Evolutionary conservation across 30 jellyfish, hydroid and myxozoan genomes (phyloP).

Genomic region (Rhopilema esculentum): DNA sequence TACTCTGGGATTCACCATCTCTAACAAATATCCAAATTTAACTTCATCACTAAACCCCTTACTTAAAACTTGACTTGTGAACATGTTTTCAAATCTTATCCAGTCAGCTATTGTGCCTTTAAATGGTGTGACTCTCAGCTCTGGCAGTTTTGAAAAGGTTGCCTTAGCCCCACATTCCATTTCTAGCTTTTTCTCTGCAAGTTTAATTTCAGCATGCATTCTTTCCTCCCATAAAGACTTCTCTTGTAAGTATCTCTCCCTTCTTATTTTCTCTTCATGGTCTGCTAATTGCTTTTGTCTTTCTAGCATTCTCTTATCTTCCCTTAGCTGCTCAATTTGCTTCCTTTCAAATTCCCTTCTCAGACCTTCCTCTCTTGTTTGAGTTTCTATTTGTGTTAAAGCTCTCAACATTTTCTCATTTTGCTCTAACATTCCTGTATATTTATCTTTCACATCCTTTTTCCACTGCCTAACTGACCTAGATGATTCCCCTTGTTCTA

Average conservation of each 20-base stretch:
- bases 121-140: conserved; percentile 39
- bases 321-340: conserved; percentile 24
- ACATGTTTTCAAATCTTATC: conserved; percentile 42
- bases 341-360: conserved; percentile 9
- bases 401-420: conserved; percentile 22
- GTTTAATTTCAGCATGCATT: conserved; percentile 1
- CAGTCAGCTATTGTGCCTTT: conserved; percentile 48
- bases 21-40: conserved; percentile 42
- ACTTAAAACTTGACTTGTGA: conserved; percentile 24
- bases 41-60: conserved; percentile 35
- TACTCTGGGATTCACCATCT: conserved; percentile 43
- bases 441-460: conserved; percentile 9
- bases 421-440: conserved; percentile 14
- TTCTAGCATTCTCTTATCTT: conserved; percentile 18
- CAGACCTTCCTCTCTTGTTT: conserved; percentile 7
- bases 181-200: conserved; percentile 25
- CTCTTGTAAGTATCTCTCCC: conserved; percentile 25
- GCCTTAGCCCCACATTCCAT: conserved; percentile 1
- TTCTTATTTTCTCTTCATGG: conserved; percentile 17
- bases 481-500: conserved; percentile 36
- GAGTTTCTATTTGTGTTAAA: conserved; percentile 12
- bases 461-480: conserved; percentile 35
- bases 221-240: conserved; percentile 13
- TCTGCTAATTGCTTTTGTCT: conserved; percentile 27
- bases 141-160: conserved; percentile 4